These are phyloP conservation scores for Anabas testudineus DNA, from an alignment of 2,797 vertebrate species.

Conservation along the genomic window DNA sequence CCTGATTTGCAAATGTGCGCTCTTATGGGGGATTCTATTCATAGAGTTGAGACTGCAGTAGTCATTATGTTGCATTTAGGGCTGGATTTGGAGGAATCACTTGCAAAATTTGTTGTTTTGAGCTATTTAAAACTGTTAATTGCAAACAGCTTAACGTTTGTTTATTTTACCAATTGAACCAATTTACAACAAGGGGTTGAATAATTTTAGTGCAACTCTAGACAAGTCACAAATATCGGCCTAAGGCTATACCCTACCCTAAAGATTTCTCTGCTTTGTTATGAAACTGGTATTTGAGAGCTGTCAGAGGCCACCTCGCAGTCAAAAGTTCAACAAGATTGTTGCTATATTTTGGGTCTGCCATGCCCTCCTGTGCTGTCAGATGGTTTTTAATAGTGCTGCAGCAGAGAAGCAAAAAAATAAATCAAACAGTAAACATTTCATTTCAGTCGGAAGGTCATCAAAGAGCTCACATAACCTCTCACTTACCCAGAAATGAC, in stretches of 20 bases:
- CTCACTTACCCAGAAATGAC: not conserved
- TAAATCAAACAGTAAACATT: slow-evolving; percentile 30
- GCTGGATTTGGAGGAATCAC: too few species aligned
- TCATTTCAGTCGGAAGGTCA: slow-evolving; percentile 28
- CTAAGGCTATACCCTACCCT: not conserved
- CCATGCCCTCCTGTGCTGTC: not conserved
- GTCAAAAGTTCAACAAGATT: not conserved
- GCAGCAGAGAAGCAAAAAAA: not conserved
- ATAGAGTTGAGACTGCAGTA: too few species aligned
- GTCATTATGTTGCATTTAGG: too few species aligned
- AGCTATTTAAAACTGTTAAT: too few species aligned
- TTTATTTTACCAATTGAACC: too few species aligned
- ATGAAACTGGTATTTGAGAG: slow-evolving; percentile 14
- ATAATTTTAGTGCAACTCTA: too few species aligned
- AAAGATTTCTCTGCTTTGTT: slow-evolving; percentile 3
- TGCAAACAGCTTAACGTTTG: too few species aligned
- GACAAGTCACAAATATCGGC: too few species aligned
- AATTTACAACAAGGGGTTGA: too few species aligned
- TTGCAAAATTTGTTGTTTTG: too few species aligned
- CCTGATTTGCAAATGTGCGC: too few species aligned
- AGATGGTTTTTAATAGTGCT: not conserved
- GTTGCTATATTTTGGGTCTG: not conserved
- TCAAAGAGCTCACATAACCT: slow-evolving; percentile 16
- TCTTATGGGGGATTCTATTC: too few species aligned
- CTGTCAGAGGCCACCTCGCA: not conserved